These are phyloP conservation scores for Craterocephalus amniculus DNA, from an alignment of 2,797 vertebrate genomes.

Conservation along the genomic window DNA sequence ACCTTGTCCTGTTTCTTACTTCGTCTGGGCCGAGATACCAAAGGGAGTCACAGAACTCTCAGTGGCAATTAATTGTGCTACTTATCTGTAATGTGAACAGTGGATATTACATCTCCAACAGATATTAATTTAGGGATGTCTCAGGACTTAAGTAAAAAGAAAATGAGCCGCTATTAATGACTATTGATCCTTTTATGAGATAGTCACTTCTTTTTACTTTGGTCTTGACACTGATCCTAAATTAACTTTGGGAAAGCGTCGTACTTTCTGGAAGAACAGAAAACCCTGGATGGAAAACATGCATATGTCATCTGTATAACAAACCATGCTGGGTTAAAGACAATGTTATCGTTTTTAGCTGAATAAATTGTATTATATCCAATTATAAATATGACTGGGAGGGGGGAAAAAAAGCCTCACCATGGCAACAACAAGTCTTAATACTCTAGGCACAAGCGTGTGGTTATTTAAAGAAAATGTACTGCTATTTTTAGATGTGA, in stretches of 20 bases:
- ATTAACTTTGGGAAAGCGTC: conserved; percentile 49
- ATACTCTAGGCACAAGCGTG: conserved; percentile 24
- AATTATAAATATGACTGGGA: conserved; percentile 38
- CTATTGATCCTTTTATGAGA: conserved; percentile 78
- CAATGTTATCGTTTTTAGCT: conserved; percentile 23
- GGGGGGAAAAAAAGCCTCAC: conserved; percentile 45
- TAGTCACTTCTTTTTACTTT: conserved; percentile 56
- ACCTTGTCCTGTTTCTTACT: conserved; percentile 66
- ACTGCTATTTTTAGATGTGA: conserved; percentile 18
- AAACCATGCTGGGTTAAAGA: background rate
- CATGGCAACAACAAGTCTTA: conserved; percentile 63
- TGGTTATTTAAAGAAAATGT: conserved; percentile 59
- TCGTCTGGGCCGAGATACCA: conserved; percentile 42
- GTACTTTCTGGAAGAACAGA: conserved; percentile 33
- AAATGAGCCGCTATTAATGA: conserved; percentile 76
- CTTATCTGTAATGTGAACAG: conserved; percentile 78
- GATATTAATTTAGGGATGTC: conserved; percentile 79
- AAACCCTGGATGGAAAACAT: conserved; percentile 21
- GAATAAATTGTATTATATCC: conserved; percentile 31
- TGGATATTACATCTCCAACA: conserved; percentile 75
- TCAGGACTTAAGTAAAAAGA: conserved; percentile 76
- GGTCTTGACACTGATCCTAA: conserved; percentile 57
- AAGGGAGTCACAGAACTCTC: conserved; percentile 48
- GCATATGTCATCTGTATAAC: background rate
- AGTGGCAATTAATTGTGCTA: conserved; percentile 73